Percentiles rank a stretch among this genome's conserved stretches.
phyloP scores from a whole-genome alignment of 2,797 vertebrate species.

The Leptoclinus maculatus region DNA sequence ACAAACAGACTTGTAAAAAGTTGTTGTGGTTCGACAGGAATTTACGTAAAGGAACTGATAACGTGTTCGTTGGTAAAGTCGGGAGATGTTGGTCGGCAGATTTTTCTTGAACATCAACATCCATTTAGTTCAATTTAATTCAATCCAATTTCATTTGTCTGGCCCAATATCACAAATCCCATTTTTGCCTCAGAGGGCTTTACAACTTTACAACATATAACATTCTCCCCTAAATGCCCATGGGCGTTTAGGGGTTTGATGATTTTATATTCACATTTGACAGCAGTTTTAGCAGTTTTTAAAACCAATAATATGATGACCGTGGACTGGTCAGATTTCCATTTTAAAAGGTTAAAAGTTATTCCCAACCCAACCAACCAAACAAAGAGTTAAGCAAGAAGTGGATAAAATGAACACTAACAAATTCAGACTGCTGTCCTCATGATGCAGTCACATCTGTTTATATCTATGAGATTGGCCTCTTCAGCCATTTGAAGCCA shows the following conservation, averaged over 20 bases:
- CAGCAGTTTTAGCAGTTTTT: conserved; percentile 1
- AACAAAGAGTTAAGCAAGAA: conserved; percentile 44
- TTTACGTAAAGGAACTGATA: neutral
- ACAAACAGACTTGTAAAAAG: neutral
- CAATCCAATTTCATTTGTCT: too few species aligned
- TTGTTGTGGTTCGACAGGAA: neutral
- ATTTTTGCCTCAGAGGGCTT: too few species aligned
- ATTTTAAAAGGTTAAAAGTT: conserved; percentile 30
- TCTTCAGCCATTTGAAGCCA: conserved; percentile 36
- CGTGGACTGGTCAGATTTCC: neutral
- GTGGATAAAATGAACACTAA: conserved; percentile 43
- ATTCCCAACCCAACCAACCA: conserved; percentile 29
- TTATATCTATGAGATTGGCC: conserved; percentile 29
- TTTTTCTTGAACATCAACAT: neutral
- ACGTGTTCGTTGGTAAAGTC: neutral
- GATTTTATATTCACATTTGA: conserved; percentile 4
- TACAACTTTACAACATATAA: too few species aligned
- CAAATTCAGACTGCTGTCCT: conserved; percentile 50
- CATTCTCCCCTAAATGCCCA: neutral
- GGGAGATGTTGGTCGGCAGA: neutral
- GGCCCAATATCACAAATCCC: too few species aligned
- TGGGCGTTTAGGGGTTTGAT: neutral
- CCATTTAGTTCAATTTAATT: neutral
- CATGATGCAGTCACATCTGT: conserved; percentile 55
- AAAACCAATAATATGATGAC: neutral